These are phyloP conservation scores for Coranthus polyacanthus DNA, from an alignment of 2,797 vertebrate genomes.

Conservation along the genomic window DNA sequence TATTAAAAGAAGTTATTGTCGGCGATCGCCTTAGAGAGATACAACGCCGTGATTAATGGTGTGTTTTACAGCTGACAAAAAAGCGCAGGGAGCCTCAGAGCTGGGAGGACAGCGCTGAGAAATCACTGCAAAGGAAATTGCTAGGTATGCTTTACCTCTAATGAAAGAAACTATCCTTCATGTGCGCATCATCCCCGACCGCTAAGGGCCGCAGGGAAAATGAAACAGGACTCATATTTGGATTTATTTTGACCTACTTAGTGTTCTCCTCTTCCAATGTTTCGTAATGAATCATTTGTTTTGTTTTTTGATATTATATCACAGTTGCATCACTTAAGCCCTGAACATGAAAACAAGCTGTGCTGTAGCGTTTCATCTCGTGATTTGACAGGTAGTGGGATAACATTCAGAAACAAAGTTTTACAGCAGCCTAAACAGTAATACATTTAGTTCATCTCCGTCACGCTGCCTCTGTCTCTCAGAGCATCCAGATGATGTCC, in stretches of 20 bases:
- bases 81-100: constrained; percentile 52
- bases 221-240: constrained; percentile 49
- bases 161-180: constrained; percentile 61
- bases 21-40: constrained; percentile 66
- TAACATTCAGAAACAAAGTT: constrained; percentile 34
- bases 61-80: constrained; percentile 75
- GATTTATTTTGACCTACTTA: constrained; percentile 71
- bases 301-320: constrained; percentile 38
- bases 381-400: constrained; percentile 58
- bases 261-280: constrained; percentile 44
- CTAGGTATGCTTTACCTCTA: constrained; percentile 59
- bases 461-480: constrained; percentile 56
- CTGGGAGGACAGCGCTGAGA: constrained; percentile 59
- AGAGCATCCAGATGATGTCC: constrained; percentile 53
- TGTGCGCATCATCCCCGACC: constrained; percentile 50
- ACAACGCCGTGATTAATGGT: constrained; percentile 79
- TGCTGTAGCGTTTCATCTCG: constrained; percentile 35
- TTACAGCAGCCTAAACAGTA: constrained; percentile 35
- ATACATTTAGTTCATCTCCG: constrained; percentile 53
- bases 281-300: constrained; percentile 39
- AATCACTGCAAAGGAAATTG: constrained; percentile 61
- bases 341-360: constrained; percentile 36
- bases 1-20: constrained; percentile 84
- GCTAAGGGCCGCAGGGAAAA: constrained; percentile 28
- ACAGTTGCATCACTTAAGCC: constrained; percentile 62